Evolutionary conservation across 2,888 invertebrate species (phyloP), one percentile per base, ranked within the genome.

Genomic region (Mechanitis messenoides): DNA sequence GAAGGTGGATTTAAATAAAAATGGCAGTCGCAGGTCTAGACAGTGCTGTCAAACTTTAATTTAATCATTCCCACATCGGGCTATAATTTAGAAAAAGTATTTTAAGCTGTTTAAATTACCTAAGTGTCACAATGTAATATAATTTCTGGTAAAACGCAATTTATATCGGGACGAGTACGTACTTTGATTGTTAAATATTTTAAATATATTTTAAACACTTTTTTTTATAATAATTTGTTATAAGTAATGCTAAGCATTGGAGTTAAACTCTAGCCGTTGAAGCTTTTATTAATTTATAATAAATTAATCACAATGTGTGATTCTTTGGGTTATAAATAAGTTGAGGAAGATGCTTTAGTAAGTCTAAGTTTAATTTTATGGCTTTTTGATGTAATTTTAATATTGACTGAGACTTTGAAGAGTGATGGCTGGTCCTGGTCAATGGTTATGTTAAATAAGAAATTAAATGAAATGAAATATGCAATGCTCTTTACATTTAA

Each of bases 241-340:
- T 58, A 42, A 33, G 50, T 60, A 11, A 53, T 35, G 7, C 11
- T 33, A 42, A 45, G 50, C 50, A 50, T 50, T 57, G 57, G 60
- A 63, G 55, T 58, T 2, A 60, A 53, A 63, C 63, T 65, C 62
- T 54, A 12, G 42, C 53, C 58, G 45, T 60, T 60, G 50, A 59
- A 45, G 20, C 54, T 45, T 47, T 58, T 56, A 47, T 53, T 7
- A 46, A 12, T 45, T 33, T 60, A 33, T 38, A 7, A 53, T 31
- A 20, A 20, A 20, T 20, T 20, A 20, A 20, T 33, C 42, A 31
- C 31, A 56, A 33, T 31, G 38, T 55, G 12, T 35, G 35, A 50
- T 38, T 47, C n/a, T 20, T 47, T 6, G 28, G n/a, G n/a, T 28
- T 20, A 47, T 47, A 47, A 47, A 47, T 47, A 3, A 47, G n/a